phyloP scores from a whole-genome alignment of 2,888 invertebrate genomes.

The Sinelater perroti region DNA sequence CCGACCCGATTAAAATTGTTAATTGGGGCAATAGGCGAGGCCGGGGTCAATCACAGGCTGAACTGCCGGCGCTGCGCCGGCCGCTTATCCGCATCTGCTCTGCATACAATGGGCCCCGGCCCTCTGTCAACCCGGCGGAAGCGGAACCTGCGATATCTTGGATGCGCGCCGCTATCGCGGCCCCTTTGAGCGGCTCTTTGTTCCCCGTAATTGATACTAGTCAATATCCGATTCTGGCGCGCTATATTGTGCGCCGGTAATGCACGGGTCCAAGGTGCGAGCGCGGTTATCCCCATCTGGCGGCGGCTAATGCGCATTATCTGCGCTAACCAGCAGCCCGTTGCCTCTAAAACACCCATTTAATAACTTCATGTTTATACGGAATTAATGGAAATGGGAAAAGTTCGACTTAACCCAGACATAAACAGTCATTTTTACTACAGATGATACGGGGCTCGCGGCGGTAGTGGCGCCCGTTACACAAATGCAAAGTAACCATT shows the following conservation, averaged over 20 bases:
- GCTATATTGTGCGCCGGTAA: constrained; percentile 28
- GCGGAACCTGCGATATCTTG: constrained; percentile 48
- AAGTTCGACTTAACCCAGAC: no score
- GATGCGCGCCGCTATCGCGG: constrained; percentile 36
- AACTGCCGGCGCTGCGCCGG: constrained; percentile 32
- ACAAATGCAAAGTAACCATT: no score
- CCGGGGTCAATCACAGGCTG: constrained; percentile 34
- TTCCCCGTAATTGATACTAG: constrained; percentile 49
- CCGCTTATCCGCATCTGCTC: constrained; percentile 39
- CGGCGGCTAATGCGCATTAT: constrained; percentile 32
- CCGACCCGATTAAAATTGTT: constrained; percentile 29
- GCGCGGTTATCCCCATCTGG: constrained; percentile 18
- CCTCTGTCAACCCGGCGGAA: constrained; percentile 46
- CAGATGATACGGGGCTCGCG: no score
- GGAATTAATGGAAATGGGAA: no score
- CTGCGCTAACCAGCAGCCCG: constrained; percentile 27
- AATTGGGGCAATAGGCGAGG: constrained; percentile 30
- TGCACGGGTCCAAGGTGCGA: constrained; percentile 10
- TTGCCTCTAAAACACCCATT: constrained; percentile 21
- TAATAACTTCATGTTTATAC: no score
- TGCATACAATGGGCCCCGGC: constrained; percentile 36
- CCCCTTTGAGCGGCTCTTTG: constrained; percentile 48
- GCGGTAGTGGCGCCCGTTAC: no score
- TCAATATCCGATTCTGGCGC: constrained; percentile 39
- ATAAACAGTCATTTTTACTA: no score